These are phyloP conservation scores for Enteromius anoplus DNA, from an alignment of 2,797 vertebrate genomes.

Conservation along the genomic window DNA sequence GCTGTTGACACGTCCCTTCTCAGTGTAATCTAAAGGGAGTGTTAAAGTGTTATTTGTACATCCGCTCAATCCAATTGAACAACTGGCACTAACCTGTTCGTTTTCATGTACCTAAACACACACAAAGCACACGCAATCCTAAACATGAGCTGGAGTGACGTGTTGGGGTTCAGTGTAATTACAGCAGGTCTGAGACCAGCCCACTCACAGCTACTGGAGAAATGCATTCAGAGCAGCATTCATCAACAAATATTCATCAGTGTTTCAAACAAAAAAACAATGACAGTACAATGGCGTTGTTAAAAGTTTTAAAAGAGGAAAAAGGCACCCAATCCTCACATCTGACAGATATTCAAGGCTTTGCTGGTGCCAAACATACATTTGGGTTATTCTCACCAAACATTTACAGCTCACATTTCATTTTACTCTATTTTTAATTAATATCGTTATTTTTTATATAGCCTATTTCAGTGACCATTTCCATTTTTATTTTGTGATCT, in stretches of 20 bases:
- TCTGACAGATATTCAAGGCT: conserved; percentile 26
- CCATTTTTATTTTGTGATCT: neutral
- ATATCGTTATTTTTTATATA: neutral
- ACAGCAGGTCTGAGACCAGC: conserved; percentile 21
- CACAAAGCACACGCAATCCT: neutral
- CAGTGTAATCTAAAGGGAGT: conserved; percentile 9
- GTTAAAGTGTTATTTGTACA: conserved; percentile 29
- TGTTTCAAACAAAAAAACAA: neutral
- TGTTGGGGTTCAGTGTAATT: neutral
- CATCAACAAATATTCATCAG: neutral
- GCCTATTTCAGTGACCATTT: neutral
- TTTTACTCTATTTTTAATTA: neutral
- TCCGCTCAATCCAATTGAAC: neutral
- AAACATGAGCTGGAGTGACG: conserved; percentile 18
- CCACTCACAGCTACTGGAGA: neutral
- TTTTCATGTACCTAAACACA: neutral
- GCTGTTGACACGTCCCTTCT: conserved; percentile 26
- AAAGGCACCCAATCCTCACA: conserved; percentile 39
- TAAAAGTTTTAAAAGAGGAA: neutral
- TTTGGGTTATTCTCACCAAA: conserved; percentile 30
- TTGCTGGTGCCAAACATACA: conserved; percentile 22
- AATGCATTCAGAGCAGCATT: conserved; percentile 23
- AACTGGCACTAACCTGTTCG: neutral
- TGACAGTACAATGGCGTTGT: conserved; percentile 18
- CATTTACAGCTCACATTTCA: neutral